Percentiles rank a stretch among this genome's conserved stretches.
Evolutionary conservation across 2,113 vertebrate genomes (phyloP).

Genomic region (Pongo abelii): DNA sequence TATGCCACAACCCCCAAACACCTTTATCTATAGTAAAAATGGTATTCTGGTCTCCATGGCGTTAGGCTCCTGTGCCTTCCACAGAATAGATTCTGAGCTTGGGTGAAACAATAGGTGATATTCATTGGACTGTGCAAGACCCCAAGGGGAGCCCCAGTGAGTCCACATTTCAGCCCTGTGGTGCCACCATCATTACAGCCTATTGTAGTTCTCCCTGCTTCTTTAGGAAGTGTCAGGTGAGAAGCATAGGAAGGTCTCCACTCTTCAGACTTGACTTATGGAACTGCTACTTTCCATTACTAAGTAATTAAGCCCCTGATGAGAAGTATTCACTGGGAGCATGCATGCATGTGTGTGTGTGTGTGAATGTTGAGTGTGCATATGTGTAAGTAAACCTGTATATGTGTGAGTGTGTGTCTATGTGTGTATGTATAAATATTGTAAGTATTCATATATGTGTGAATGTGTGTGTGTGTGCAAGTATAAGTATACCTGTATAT

Average conservation of each 20-base stretch:
- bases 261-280: not conserved
- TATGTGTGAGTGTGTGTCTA: not conserved
- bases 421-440: not conserved
- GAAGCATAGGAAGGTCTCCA: not conserved
- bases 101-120: not conserved
- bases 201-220: not conserved
- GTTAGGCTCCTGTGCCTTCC: not conserved
- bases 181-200: not conserved
- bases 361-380: not conserved
- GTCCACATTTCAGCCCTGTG: not conserved
- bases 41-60: not conserved
- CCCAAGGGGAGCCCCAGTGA: not conserved
- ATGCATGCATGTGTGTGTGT: not conserved
- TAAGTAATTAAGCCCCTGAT: not conserved
- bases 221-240: not conserved
- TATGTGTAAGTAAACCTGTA: not conserved
- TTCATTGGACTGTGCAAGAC: not conserved
- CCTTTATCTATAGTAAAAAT: not conserved
- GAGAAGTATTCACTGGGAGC: not conserved
- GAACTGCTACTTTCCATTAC: not conserved
- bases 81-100: not conserved
- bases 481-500: not conserved
- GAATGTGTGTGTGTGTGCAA: not conserved
- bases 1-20: accelerated
- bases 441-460: too few relatives aligned